Percentiles rank a stretch among this genome's conserved stretches.
phyloP scores from a whole-genome alignment of 2,888 invertebrate species.

The Ichneumon xanthorius region DNA sequence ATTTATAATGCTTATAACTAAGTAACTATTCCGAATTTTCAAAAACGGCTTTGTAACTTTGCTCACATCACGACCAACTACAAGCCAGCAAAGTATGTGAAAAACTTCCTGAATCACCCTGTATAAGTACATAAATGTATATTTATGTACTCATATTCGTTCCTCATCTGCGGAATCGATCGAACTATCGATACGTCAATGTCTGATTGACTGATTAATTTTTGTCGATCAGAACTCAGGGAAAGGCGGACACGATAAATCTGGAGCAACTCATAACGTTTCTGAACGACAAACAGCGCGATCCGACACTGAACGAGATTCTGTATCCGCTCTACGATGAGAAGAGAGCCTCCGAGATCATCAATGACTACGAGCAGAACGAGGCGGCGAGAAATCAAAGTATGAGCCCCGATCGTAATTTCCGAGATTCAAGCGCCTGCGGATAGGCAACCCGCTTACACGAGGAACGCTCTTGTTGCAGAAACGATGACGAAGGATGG shows the following conservation, averaged over 20 bases:
- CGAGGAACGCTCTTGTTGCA: constrained; percentile 78
- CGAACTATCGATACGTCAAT: not conserved
- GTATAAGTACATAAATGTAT: too few species aligned
- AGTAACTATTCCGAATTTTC: too few species aligned
- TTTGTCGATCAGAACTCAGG: constrained; percentile 90
- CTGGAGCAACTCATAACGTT: constrained; percentile 96
- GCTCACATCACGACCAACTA: too few species aligned
- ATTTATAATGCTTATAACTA: too few species aligned
- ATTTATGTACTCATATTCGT: too few species aligned
- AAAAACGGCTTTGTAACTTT: too few species aligned
- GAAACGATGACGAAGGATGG: constrained; percentile 97
- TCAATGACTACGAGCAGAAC: constrained; percentile 96
- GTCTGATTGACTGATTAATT: constrained; percentile 35
- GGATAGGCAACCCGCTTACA: too few species aligned
- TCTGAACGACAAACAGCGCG: constrained; percentile 98
- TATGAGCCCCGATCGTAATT: constrained; percentile 80
- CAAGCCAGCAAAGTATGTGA: too few species aligned
- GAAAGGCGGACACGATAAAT: constrained; percentile 94
- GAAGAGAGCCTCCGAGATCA: constrained; percentile 96
- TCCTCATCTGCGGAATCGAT: not conserved
- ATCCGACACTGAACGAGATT: constrained; percentile 99
- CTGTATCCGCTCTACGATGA: constrained; percentile 98
- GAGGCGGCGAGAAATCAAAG: constrained; percentile 91
- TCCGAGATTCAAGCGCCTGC: not conserved
- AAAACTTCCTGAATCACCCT: too few species aligned